Conservation (phyloP, 2,888 invertebrate species). For the Leucozona laternaria region DNA sequence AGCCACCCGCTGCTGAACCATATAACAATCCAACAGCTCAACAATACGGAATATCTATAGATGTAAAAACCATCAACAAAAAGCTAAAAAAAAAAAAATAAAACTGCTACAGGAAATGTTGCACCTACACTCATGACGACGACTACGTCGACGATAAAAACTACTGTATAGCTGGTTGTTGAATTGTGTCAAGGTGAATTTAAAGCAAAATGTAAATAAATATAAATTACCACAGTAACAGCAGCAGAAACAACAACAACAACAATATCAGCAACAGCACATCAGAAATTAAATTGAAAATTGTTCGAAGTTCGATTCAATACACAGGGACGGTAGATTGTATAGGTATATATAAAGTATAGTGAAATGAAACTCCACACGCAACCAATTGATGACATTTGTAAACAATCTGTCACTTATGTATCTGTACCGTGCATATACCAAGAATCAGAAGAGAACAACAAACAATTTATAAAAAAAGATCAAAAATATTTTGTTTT, state of each 20-base stretch:
- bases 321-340: slow-evolving; percentile 36
- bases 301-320: slow-evolving; percentile 67
- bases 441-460: not conserved
- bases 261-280: slow-evolving; percentile 37
- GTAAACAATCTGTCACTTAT: slow-evolving; percentile 68
- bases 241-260: slow-evolving; percentile 34
- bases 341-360: not conserved
- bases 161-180: slow-evolving; percentile 57
- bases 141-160: slow-evolving; percentile 34
- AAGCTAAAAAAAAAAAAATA: slow-evolving; percentile 30
- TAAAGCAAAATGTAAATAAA: slow-evolving; percentile 75
- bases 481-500: slow-evolving; percentile 37
- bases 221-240: slow-evolving; percentile 75
- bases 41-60: slow-evolving; percentile 36
- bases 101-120: slow-evolving; percentile 70
- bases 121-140: slow-evolving; percentile 74
- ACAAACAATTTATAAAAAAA: not conserved
- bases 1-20: slow-evolving; percentile 64
- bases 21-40: slow-evolving; percentile 63
- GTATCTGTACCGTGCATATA: not conserved
- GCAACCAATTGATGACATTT: slow-evolving; percentile 61
- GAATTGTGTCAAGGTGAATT: slow-evolving; percentile 76
- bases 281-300: slow-evolving; percentile 63
- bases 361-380: slow-evolving; percentile 20
- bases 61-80: slow-evolving; percentile 27